Conservation (phyloP, 2,888 invertebrate genomes). For the Xestia rhomboidea region DNA sequence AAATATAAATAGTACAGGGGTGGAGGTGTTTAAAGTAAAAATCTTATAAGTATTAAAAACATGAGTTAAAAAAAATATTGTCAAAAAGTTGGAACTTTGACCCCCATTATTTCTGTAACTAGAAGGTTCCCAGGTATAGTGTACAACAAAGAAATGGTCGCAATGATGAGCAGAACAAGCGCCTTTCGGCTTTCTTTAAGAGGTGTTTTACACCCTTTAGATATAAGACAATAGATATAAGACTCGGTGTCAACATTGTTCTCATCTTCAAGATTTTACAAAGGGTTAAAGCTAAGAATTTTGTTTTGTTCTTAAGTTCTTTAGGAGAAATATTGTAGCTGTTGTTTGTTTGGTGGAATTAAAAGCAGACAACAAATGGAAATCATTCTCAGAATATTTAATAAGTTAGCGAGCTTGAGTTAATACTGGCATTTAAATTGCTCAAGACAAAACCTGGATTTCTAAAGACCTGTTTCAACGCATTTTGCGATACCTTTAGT, state of each 20-base stretch:
- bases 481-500: not conserved
- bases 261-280: conserved; percentile 30
- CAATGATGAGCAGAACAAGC: too few species aligned
- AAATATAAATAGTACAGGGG: too few species aligned
- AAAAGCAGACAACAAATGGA: not conserved
- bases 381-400: conserved; percentile 5
- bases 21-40: too few species aligned
- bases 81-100: too few species aligned
- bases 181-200: too few species aligned
- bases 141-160: too few species aligned
- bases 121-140: too few species aligned
- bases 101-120: too few species aligned
- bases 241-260: conserved; percentile 25
- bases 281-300: conserved; percentile 28
- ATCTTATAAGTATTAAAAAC: too few species aligned
- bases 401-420: not conserved
- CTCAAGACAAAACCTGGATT: not conserved
- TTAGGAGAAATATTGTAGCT: conserved; percentile 23
- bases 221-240: too few species aligned
- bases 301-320: conserved; percentile 31
- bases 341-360: conserved; percentile 26
- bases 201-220: too few species aligned
- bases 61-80: too few species aligned
- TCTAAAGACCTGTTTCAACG: not conserved
- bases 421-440: not conserved